Conservation (phyloP, 1,140 invertebrate genomes). For the Listronotus oregonensis region DNA sequence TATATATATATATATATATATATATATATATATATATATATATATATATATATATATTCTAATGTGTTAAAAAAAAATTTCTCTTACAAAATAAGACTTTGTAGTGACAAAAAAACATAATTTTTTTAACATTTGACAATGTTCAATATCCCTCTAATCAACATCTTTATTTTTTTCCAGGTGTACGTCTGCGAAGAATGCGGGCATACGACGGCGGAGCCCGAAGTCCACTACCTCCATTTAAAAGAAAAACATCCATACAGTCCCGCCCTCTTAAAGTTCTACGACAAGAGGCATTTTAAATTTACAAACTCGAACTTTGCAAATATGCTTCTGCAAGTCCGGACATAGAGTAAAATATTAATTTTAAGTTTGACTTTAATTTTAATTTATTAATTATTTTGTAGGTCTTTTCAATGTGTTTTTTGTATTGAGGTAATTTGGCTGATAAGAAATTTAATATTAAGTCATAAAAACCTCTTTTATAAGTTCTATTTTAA, state of each 20-base stretch:
- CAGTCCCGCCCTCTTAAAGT: slow-evolving; percentile 92
- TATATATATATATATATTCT: too few relatives aligned
- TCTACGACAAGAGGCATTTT: slow-evolving; percentile 98
- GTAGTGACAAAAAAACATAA: too few relatives aligned
- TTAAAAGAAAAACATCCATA: slow-evolving; percentile 96
- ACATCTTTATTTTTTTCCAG: slow-evolving; percentile 9
- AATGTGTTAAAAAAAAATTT: too few relatives aligned
- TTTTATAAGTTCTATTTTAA: too few relatives aligned
- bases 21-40: too few relatives aligned
- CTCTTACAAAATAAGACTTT: too few relatives aligned
- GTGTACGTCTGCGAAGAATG: slow-evolving; percentile 99
- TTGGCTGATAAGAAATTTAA: too few relatives aligned
- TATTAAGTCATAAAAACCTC: too few relatives aligned
- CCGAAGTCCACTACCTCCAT: slow-evolving; percentile 93
- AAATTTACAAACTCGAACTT: slow-evolving; percentile 96
- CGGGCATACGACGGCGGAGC: slow-evolving; percentile 95
- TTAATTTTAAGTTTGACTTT: slow-evolving; percentile 29
- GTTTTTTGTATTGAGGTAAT: slow-evolving; percentile 14
- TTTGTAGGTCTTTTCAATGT: slow-evolving; percentile 51
- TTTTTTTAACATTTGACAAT: too few relatives aligned
- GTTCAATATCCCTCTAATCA: too few relatives aligned
- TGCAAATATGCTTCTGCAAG: slow-evolving; percentile 83
- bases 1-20: too few relatives aligned
- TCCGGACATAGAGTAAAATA: slow-evolving; percentile 50
- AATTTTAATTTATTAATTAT: slow-evolving; percentile 34